Base-by-base conservation (phyloP, 1,140 invertebrate genomes). In the Drosophila biarmipes region DNA sequence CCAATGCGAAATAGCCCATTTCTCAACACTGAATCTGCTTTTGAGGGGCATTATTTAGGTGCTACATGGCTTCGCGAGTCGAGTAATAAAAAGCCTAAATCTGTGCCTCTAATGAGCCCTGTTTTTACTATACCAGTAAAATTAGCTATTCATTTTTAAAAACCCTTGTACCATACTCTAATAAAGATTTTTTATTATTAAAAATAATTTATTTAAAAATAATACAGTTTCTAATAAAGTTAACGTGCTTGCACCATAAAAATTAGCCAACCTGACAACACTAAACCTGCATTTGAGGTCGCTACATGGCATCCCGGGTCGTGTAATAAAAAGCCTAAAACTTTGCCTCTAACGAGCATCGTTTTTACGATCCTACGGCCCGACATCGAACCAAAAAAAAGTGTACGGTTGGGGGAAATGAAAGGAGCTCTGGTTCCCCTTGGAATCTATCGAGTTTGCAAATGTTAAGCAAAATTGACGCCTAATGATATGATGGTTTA, bases 241-340 rank as follows among this genome's bases (percentile, higher is more conserved):
- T 21, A 21, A 4, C 21, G 24, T 24, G 0, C 29, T 31, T 31
- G 2, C 8, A 1, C 29, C 10, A 12, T 15, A 17, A 42, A 52
- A 51, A 51, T 10, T 38, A 21, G 34, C 27, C 37, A 46, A 37
- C 24, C 11, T 15, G 35, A 19, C 63, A 45, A 40, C 59, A 14
- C 57, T 34, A 8, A 37, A 27, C 40, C 15, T 19, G 15, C 6
- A 15, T 6, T 4, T 49, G 35, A 62, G 46, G 34, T 77, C 42
- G 31, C 63, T 11, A 40, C 31, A 54, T 35, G 48, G 55, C 68
- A 61, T 24, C 38, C 37, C 15, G 64, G 74, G 53, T 72, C 69
- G 24, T 67, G 82, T 73, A 75, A 86, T 86, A 87, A 86, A 86
- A 87, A 61, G 66, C 82, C 73, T 87, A 77, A 87, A 86, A 78